Percentiles rank a stretch among this genome's conserved stretches.
These are phyloP conservation scores for Eurytoma adleriae DNA, from an alignment of 2,888 invertebrate genomes.

Conservation along the genomic window DNA sequence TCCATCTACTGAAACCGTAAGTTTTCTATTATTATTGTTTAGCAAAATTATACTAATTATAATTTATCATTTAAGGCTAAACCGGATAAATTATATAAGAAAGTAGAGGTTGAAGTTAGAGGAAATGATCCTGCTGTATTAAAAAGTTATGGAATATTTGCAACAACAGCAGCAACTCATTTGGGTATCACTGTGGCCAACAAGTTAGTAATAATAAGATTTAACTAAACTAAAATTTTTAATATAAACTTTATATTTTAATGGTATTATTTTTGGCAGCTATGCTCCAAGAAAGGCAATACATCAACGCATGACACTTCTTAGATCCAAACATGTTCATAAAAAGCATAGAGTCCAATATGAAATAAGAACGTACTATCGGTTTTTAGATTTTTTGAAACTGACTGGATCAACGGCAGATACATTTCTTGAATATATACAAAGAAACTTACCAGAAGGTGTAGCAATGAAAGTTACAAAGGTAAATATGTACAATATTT, in stretches of 20 bases:
- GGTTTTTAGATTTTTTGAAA: slow-evolving; percentile 87
- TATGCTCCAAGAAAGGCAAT: slow-evolving; percentile 84
- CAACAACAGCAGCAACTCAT: slow-evolving; percentile 87
- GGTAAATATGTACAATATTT: slow-evolving; percentile 73
- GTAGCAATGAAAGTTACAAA: slow-evolving; percentile 94
- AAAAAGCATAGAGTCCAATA: slow-evolving; percentile 98
- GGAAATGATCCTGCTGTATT: slow-evolving; percentile 93
- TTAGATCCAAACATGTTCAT: slow-evolving; percentile 92
- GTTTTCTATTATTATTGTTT: slow-evolving; percentile 13
- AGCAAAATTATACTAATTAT: background rate
- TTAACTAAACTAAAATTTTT: background rate
- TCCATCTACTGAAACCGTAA: slow-evolving; percentile 40
- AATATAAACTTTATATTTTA: slow-evolving; percentile 13
- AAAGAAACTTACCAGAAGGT: slow-evolving; percentile 98
- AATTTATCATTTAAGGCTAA: slow-evolving; percentile 46
- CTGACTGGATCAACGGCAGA: slow-evolving; percentile 97
- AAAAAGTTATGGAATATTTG: slow-evolving; percentile 92
- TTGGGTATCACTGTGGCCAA: slow-evolving; percentile 87
- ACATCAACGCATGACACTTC: slow-evolving; percentile 87
- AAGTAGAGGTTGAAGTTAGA: slow-evolving; percentile 89
- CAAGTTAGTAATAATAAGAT: slow-evolving; percentile 69
- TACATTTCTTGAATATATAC: slow-evolving; percentile 96
- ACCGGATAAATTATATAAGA: slow-evolving; percentile 87
- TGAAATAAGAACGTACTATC: slow-evolving; percentile 94
- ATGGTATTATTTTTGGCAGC: slow-evolving; percentile 77